phyloP scores from a whole-genome alignment of 1,140 invertebrate species.

The Nylanderia fulva region DNA sequence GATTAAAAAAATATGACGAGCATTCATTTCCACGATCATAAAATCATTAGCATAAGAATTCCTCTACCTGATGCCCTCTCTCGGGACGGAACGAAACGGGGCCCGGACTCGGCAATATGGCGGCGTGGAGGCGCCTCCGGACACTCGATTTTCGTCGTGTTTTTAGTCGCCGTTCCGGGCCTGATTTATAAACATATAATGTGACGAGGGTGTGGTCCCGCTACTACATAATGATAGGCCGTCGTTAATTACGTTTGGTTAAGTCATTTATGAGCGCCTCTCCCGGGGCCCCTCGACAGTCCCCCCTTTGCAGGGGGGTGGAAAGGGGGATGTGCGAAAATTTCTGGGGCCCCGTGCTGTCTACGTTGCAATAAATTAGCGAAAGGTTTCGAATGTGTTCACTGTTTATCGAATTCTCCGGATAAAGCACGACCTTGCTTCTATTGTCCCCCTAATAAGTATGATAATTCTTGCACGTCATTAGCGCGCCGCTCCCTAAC shows the following conservation, averaged over 20 bases:
- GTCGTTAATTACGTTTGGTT: constrained; percentile 86
- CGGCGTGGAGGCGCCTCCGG: constrained; percentile 63
- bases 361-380: constrained; percentile 69
- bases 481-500: constrained; percentile 3
- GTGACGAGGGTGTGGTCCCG: constrained; percentile 86
- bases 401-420: constrained; percentile 51
- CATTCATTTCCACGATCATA: constrained; percentile 86
- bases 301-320: too few species aligned
- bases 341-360: constrained; percentile 51
- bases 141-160: constrained; percentile 70
- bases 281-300: constrained; percentile 31
- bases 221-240: constrained; percentile 86
- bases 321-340: constrained; percentile 65
- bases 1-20: constrained; percentile 86
- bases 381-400: constrained; percentile 69
- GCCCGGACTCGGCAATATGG: background rate
- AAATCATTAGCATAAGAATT: constrained; percentile 87
- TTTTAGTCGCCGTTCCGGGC: constrained; percentile 79
- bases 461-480: constrained; percentile 42
- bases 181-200: constrained; percentile 87
- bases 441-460: constrained; percentile 47
- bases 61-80: constrained; percentile 83
- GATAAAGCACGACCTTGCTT: constrained; percentile 17
- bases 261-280: constrained; percentile 70
- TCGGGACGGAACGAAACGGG: constrained; percentile 36